phyloP scores from a whole-genome alignment of 2,797 vertebrate genomes.

The Rousettus madagascariensis region DNA sequence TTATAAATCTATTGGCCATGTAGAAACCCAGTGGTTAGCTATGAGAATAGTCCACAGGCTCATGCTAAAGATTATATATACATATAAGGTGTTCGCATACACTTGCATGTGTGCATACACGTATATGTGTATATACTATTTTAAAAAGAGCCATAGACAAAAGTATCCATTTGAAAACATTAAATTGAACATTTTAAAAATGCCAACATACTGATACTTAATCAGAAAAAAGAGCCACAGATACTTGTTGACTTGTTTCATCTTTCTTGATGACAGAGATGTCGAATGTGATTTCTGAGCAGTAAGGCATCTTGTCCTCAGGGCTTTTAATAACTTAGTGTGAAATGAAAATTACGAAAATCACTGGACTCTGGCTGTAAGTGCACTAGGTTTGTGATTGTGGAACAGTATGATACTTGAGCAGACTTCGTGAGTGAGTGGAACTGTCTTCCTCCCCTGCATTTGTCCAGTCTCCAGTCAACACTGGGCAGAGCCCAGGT shows the following conservation, averaged over 20 bases:
- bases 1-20: neutral
- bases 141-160: neutral
- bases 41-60: neutral
- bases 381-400: neutral
- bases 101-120: accelerated
- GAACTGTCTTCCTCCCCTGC: neutral
- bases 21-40: neutral
- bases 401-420: neutral
- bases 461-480: neutral
- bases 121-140: neutral
- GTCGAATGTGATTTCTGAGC: neutral
- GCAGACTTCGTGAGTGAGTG: neutral
- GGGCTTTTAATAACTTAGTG: neutral
- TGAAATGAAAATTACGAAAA: neutral
- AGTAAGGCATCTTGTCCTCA: neutral
- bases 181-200: neutral
- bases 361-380: neutral
- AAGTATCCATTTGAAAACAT: neutral
- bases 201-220: neutral
- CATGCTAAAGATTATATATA: neutral
- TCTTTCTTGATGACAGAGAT: neutral
- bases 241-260: neutral
- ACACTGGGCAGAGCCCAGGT: neutral
- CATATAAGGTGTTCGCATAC: neutral
- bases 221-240: neutral